Evolutionary conservation across 2,888 invertebrate species (phyloP), one percentile per base, ranked within the genome.

Genomic region (Cepaea hortensis): DNA sequence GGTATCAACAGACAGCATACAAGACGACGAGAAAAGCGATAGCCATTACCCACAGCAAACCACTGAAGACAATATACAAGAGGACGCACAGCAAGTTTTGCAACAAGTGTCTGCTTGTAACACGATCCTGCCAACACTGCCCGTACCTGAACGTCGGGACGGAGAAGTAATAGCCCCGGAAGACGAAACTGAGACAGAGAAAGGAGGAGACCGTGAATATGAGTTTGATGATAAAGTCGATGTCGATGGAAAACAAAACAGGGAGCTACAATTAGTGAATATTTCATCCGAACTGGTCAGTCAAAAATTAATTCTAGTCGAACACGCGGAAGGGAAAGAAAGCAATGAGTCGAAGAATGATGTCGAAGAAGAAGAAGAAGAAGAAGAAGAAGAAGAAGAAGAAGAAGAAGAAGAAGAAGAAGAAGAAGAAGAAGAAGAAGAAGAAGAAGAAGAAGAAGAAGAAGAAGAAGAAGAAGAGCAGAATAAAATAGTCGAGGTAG

Each of bases 301-400:
- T 55, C 7, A 55, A 11, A 0, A 55, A 11, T 9, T 55, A 11
- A 55, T 55, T 55, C 11, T 11, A 55, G 55, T 55, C 7, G 55
- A 55, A 6, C 11, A 55, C 11, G 55, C 55, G 65, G 35, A 55
- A 55, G 55, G 7, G 11, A 55, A 55, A 55, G 55, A 55, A 6
- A 55, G 73, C 61, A 75, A 75, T n/a, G 75, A 55, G 73, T 23
- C 3, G 72, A 83, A 48, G 23, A 3, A 73, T 5, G 13, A 15
- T 6, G 61, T 61, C 73, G 75, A 84, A 18, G 75, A 84, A 75
- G 23, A 55, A 11, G 75, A 73, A 5, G 83, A 61, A 61, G 75
- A 75, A 61, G 83, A 84, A 61, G 83, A 84, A 75, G 75, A 72
- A 61, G 83, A 73, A 61, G 83, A 84, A 61, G 61, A 84, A 61